A percentile compares a stretch with the other conserved stretches of the same genome.
phyloP scores from a whole-genome alignment of 1,140 invertebrate genomes.

The Bombus vancouverensis region DNA sequence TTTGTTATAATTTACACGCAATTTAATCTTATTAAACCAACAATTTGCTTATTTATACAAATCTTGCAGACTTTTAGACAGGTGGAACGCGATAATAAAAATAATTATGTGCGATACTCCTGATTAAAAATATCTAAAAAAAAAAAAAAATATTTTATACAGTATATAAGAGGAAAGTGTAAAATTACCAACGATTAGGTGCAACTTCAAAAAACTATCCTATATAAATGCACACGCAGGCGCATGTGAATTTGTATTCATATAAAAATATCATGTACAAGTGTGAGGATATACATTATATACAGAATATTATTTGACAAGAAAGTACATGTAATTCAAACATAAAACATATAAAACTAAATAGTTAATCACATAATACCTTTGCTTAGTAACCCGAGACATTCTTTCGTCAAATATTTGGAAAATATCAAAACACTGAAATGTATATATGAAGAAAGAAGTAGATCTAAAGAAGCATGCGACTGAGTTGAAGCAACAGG shows the following conservation, averaged over 20 bases:
- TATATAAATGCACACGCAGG: background rate
- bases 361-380: background rate
- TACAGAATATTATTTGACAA: background rate
- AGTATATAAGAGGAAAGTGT: background rate
- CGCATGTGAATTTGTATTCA: background rate
- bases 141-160: background rate
- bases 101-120: too few relatives aligned
- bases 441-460: background rate
- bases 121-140: background rate
- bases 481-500: constrained; percentile 58
- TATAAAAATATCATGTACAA: background rate
- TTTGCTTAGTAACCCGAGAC: background rate
- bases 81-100: background rate
- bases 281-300: too few relatives aligned
- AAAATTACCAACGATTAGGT: background rate
- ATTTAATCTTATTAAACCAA: background rate
- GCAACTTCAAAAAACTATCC: background rate
- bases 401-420: background rate
- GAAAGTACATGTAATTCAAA: background rate
- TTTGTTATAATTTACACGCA: background rate
- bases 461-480: constrained; percentile 4
- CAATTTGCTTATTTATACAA: background rate
- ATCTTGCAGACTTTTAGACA: background rate
- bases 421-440: background rate
- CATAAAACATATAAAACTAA: background rate